Evolutionary conservation across 2,113 vertebrate genomes (phyloP), one percentile per base, ranked within the genome.

Genomic region (Falco punctatus): DNA sequence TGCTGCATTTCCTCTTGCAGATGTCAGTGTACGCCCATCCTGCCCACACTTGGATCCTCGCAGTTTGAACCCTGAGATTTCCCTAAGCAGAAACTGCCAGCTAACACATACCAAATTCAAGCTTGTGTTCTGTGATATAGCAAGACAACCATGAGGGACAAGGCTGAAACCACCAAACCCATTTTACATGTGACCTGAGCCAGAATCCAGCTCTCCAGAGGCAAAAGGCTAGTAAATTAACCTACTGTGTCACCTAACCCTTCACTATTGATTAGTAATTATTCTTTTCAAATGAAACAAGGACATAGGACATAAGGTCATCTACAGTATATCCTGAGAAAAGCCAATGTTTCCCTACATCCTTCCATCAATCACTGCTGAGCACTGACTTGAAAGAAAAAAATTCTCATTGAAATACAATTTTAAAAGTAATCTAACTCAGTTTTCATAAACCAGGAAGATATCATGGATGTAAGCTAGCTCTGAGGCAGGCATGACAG

Each of bases 211-310:
- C 73, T 94, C 94, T 96, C 81, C 24, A 94, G 91, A 98, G 77
- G 38, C 82, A 92, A 97, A 96, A 94, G 93, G 86, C 97, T 90
- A 97, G 95, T 93, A 94, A 98, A 98, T 98, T 98, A 98, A 98
- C 97, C 95, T 97, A 64, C n/a, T 88, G 91, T 96, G 95, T 96
- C 96, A 97, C 95, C 96, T 95, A 90, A 93, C 80, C 94, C 93
- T 95, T 97, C 72, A 94, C 23, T 96, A 98, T 97, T 98, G 97
- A 98, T 98, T 96, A 96, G 90, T 94, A 97, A 97, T 98, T 98
- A 98, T 97, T 98, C 97, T 97, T 95, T 97, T 86, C 96, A 92
- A 83, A 71, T 91, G 90, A 98, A 97, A 97, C 96, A 96, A 98
- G 94, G 96, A 96, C 87, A 93, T 12, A 69, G 90, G 96, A 97